These are phyloP conservation scores for Peromyscus leucopus DNA, from an alignment of 2,113 vertebrate species.

Conservation along the genomic window DNA sequence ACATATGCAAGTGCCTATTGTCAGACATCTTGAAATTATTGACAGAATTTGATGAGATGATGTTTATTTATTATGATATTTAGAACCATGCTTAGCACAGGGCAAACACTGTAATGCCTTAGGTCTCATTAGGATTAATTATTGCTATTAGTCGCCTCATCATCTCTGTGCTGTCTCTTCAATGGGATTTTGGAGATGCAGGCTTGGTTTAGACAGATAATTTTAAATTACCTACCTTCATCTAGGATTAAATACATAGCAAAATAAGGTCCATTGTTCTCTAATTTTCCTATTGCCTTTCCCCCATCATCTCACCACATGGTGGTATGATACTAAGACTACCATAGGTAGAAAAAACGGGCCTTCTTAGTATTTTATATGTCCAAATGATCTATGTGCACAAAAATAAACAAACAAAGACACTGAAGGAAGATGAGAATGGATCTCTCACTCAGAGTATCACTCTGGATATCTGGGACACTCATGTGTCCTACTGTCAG, in stretches of 20 bases:
- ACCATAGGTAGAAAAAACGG: not conserved
- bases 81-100: not conserved
- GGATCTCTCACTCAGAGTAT: not conserved
- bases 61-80: slow-evolving; percentile 49
- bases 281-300: slow-evolving; percentile 50
- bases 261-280: slow-evolving; percentile 20
- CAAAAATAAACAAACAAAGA: slow-evolving; percentile 15
- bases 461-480: not conserved
- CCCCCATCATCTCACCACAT: not conserved
- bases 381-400: slow-evolving; percentile 18
- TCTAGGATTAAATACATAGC: slow-evolving; percentile 2
- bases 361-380: slow-evolving; percentile 33
- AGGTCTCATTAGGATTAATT: not conserved
- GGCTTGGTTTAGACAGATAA: not conserved
- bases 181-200: not conserved
- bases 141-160: not conserved
- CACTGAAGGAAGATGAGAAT: not conserved
- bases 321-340: slow-evolving; percentile 23
- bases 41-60: slow-evolving; percentile 18
- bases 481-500: rapidly evolving
- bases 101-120: not conserved
- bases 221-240: slow-evolving; percentile 38
- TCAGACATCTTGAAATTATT: slow-evolving; percentile 41
- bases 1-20: not conserved
- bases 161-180: not conserved